Base-by-base conservation (phyloP, 2,888 invertebrate genomes). In the Eupelmus urozonus region DNA sequence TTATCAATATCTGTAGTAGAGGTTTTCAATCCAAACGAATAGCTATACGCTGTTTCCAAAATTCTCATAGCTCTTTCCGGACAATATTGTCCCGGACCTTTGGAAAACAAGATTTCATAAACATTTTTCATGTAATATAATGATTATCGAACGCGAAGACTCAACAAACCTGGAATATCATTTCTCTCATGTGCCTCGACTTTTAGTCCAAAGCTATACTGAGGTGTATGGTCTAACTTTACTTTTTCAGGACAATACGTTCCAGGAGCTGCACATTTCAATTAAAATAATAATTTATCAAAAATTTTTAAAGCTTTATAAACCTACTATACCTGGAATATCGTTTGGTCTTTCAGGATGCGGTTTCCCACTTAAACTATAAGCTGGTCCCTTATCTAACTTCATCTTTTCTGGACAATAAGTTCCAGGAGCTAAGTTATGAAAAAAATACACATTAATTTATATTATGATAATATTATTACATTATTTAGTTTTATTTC, bases 231-330 rank as follows among this genome's bases (percentile, higher is more conserved):
- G 29, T 89, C 87, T 59, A 88, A 83, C 40, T 89, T 88, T 66
- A 90, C 90, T 80, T 92, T 93, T 81, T 92, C 92, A 2, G 92
- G 92, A 81, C 89, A 90, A 85, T 93, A 93, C 18, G 90, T 90
- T 67, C 93, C 92, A 0, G 93, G 93, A 4, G 88, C 82, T 78
- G n/a, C n/a, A n/a, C n/a, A n/a, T n/a, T n/a, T n/a, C n/a, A n/a
- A 34, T 34, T 34, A 34, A 34, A 34, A 34, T 34, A 34, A 34
- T 34, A 9, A 34, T 34, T 34, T 34, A 5, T 66, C n/a, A 51
- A 49, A 49, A 60, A 53, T 53, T 34, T n/a, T n/a, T 23, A 7
- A 18, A 25, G 13, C 9, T 9, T 23, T 34, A 13, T 16, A 0
- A 16, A 57, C 7, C 5, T 3, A 3, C 4, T 51, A 18, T 80